Evolutionary conservation across 2,797 vertebrate genomes (phyloP).

Genomic region (Propithecus perrieri): DNA sequence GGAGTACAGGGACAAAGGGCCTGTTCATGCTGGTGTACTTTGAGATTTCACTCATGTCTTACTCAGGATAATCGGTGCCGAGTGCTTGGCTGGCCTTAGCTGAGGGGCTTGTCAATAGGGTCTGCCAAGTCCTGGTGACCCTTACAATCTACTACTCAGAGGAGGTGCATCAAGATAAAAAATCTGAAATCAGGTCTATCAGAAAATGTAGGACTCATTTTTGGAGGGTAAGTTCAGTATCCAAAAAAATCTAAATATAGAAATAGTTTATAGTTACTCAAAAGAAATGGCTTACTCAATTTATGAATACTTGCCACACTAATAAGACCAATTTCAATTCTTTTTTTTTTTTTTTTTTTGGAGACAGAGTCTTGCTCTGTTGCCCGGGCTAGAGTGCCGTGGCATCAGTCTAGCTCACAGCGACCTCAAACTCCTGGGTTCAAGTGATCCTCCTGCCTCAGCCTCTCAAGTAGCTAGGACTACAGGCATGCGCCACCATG

Average conservation of each 20-base stretch:
- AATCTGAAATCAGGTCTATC: neutral
- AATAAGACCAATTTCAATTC: neutral
- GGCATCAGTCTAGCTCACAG: no score
- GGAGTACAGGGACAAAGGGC: neutral
- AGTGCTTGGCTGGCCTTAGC: neutral
- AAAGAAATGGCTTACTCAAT: neutral
- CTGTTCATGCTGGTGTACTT: neutral
- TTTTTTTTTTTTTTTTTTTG: neutral
- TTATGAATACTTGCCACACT: neutral
- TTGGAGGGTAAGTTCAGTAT: neutral
- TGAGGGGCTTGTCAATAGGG: neutral
- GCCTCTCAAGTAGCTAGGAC: no score
- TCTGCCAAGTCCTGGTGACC: no score
- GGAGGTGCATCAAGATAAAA: neutral
- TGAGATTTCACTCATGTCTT: neutral
- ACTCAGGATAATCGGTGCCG: neutral
- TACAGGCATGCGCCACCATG: no score
- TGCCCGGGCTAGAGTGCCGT: no score
- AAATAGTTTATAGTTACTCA: neutral
- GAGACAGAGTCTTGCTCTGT: no score
- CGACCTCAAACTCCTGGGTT: no score
- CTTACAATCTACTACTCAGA: neutral
- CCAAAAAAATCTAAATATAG: neutral
- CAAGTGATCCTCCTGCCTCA: no score
- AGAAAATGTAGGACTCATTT: neutral